phyloP scores from a whole-genome alignment of 2,113 vertebrate genomes.

The Corythoichthys haematopterus region DNA sequence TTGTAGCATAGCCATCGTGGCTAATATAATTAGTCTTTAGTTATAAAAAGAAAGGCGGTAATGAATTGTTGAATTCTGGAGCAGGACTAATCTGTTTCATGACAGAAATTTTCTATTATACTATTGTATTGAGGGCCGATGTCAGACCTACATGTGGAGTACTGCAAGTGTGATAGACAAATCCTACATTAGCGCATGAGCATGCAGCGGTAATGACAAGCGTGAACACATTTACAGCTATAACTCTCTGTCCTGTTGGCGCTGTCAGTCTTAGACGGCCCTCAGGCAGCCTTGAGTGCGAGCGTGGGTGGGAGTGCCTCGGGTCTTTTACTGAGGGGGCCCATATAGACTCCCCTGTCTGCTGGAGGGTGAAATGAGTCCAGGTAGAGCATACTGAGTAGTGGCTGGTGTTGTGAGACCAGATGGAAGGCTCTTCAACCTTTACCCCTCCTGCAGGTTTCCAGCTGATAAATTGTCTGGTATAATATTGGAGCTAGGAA shows the following conservation, averaged over 20 bases:
- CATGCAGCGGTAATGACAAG: slow-evolving; percentile 24
- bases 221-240: slow-evolving; percentile 35
- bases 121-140: slow-evolving; percentile 29
- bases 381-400: slow-evolving; percentile 65
- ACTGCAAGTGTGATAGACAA: slow-evolving; percentile 30
- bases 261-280: slow-evolving; percentile 52
- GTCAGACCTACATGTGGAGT: slow-evolving; percentile 29
- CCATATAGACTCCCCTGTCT: slow-evolving; percentile 60
- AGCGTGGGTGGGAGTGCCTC: slow-evolving; percentile 57
- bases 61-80: slow-evolving; percentile 65
- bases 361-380: slow-evolving; percentile 75
- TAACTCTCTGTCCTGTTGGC: slow-evolving; percentile 63
- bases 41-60: slow-evolving; percentile 67
- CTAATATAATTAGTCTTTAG: slow-evolving; percentile 64
- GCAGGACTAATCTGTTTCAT: slow-evolving; percentile 50
- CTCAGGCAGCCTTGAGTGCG: slow-evolving; percentile 38
- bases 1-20: slow-evolving; percentile 57
- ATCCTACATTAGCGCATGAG: slow-evolving; percentile 38
- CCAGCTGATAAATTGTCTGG: slow-evolving; percentile 63
- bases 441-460: slow-evolving; percentile 64
- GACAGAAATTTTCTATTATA: slow-evolving; percentile 51
- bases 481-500: slow-evolving; percentile 42
- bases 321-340: slow-evolving; percentile 50
- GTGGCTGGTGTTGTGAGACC: slow-evolving; percentile 55
- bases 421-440: slow-evolving; percentile 57